Evolutionary conservation across 2,797 vertebrate species (phyloP).

Genomic region (Pelochelys cantorii): DNA sequence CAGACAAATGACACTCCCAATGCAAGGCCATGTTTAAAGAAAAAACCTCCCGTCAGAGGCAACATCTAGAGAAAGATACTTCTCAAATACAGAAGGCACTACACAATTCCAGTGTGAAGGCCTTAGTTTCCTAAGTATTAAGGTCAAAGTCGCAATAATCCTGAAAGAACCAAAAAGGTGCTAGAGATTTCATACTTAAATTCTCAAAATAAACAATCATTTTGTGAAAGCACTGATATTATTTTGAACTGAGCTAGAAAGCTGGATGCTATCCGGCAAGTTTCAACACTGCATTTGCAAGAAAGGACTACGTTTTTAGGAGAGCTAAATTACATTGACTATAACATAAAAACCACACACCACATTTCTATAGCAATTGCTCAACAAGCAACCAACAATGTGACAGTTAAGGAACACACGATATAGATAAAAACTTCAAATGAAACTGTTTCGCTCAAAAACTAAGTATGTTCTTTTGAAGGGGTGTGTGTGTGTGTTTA

Average conservation of each 20-base stretch:
- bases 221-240: constrained; percentile 9
- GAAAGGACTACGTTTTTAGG: background rate
- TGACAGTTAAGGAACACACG: background rate
- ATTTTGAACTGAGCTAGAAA: background rate
- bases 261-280: background rate
- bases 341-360: no score
- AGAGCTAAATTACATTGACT: background rate
- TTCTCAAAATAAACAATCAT: constrained; percentile 3
- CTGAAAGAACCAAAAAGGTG: background rate
- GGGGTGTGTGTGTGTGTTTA: background rate
- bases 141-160: background rate
- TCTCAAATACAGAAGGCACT: background rate
- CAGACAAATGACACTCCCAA: background rate
- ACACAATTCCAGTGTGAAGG: background rate
- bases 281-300: background rate
- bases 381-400: background rate
- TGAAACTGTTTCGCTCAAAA: background rate
- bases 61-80: background rate
- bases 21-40: background rate
- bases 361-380: background rate
- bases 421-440: background rate
- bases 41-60: background rate
- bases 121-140: background rate
- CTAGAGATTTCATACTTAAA: background rate
- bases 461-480: background rate